phyloP scores from a whole-genome alignment of 2,797 vertebrate genomes.

The Phyllotis vaccarum region DNA sequence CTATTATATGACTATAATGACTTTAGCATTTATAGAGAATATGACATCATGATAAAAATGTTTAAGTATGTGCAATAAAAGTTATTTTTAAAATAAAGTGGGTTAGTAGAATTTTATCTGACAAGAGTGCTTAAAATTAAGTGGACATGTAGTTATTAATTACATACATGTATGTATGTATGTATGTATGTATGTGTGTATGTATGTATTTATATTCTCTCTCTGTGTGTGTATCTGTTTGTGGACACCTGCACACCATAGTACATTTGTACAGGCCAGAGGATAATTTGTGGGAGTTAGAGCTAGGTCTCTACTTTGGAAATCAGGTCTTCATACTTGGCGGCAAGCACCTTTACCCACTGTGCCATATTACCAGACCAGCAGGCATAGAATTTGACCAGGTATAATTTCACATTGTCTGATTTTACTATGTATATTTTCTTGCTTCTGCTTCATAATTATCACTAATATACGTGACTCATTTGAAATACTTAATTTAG shows the following conservation, averaged over 20 bases:
- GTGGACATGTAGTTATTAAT: neutral
- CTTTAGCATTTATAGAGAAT: neutral
- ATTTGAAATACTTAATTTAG: neutral
- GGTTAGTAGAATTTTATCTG: neutral
- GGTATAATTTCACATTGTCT: neutral
- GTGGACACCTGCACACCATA: neutral
- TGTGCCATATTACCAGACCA: neutral
- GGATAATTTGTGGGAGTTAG: neutral
- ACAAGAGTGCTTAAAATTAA: neutral
- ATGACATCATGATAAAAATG: neutral
- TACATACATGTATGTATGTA: neutral
- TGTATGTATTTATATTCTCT: neutral
- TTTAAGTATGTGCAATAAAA: neutral
- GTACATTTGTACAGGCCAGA: neutral
- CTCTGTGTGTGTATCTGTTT: neutral
- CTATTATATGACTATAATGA: neutral
- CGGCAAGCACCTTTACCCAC: neutral
- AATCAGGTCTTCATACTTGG: neutral
- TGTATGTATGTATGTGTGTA: neutral
- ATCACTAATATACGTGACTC: neutral
- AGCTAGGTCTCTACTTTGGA: neutral
- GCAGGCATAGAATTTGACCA: neutral
- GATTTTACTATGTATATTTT: neutral
- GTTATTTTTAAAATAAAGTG: neutral
- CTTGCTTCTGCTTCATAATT: slow-evolving; percentile 2